A percentile compares a stretch with the other conserved stretches of the same genome.
Conservation (phyloP, 53 echinoderm and acorn worm genomes). For the Temnopleurus reevesii region DNA sequence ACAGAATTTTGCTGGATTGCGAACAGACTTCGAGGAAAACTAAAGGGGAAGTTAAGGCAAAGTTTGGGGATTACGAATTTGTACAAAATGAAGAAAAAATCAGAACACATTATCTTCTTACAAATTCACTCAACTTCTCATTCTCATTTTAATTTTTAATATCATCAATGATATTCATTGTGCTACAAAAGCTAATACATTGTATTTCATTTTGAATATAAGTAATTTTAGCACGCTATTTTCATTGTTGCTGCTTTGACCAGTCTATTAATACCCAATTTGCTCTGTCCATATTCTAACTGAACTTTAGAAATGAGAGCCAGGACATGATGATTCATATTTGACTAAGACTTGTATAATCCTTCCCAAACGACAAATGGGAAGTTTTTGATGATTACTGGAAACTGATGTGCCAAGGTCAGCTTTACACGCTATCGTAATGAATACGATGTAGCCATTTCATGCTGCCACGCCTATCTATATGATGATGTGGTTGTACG, state of each 20-base stretch:
- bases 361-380: constrained; percentile 28
- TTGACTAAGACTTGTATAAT: constrained; percentile 32
- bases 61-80: too few relatives aligned
- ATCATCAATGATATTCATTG: too few relatives aligned
- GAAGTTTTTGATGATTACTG: constrained; percentile 20
- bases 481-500: not conserved
- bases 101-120: too few relatives aligned
- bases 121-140: too few relatives aligned
- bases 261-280: not conserved
- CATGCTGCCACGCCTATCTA: not conserved
- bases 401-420: constrained; percentile 15
- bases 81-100: too few relatives aligned
- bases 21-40: too few relatives aligned
- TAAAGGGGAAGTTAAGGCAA: too few relatives aligned
- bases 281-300: not conserved
- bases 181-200: too few relatives aligned
- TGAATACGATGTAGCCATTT: not conserved
- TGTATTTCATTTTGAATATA: too few relatives aligned
- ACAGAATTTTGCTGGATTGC: too few relatives aligned
- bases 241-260: not conserved
- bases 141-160: too few relatives aligned
- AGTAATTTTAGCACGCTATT: too few relatives aligned
- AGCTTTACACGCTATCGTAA: constrained; percentile 16
- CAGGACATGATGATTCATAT: constrained; percentile 9
- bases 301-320: not conserved